A percentile compares a stretch with the other conserved stretches of the same genome.
Evolutionary conservation across 2,888 invertebrate genomes (phyloP).

Genomic region (Agrochola circellaris): DNA sequence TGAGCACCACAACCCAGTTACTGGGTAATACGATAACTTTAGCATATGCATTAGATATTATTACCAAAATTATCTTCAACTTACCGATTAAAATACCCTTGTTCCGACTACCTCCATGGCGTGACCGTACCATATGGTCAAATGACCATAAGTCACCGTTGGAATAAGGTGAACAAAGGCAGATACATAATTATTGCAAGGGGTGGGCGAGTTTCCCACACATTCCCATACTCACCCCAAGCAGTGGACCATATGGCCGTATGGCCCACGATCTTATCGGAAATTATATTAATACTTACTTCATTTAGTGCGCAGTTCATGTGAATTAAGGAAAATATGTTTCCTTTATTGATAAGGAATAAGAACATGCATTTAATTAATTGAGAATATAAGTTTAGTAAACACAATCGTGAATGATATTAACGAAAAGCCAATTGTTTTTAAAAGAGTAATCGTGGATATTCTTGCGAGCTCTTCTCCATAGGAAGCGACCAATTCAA

Average conservation of each 20-base stretch:
- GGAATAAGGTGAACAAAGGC: slow-evolving; percentile 80
- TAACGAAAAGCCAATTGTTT: too few relatives aligned
- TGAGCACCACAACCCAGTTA: too few relatives aligned
- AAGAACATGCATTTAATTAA: background rate
- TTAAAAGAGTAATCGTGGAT: too few relatives aligned
- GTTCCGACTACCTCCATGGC: slow-evolving; percentile 59
- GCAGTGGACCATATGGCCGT: slow-evolving; percentile 77
- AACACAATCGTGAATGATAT: background rate
- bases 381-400: background rate
- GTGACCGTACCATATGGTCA: slow-evolving; percentile 80
- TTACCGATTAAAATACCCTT: slow-evolving; percentile 47
- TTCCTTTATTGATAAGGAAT: slow-evolving; percentile 38
- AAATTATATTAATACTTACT: slow-evolving; percentile 70
- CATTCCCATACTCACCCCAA: slow-evolving; percentile 81
- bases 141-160: slow-evolving; percentile 88
- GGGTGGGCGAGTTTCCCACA: slow-evolving; percentile 86
- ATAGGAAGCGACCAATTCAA: too few relatives aligned
- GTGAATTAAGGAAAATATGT: slow-evolving; percentile 53
- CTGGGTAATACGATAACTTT: background rate
- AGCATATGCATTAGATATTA: slow-evolving; percentile 27
- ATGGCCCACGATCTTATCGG: slow-evolving; percentile 72
- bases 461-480: too few relatives aligned
- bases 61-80: slow-evolving; percentile 47
- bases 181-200: slow-evolving; percentile 81
- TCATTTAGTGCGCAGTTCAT: slow-evolving; percentile 51